These are phyloP conservation scores for Ceratothoa steindachneri DNA, from an alignment of 2,888 invertebrate species.

Conservation along the genomic window DNA sequence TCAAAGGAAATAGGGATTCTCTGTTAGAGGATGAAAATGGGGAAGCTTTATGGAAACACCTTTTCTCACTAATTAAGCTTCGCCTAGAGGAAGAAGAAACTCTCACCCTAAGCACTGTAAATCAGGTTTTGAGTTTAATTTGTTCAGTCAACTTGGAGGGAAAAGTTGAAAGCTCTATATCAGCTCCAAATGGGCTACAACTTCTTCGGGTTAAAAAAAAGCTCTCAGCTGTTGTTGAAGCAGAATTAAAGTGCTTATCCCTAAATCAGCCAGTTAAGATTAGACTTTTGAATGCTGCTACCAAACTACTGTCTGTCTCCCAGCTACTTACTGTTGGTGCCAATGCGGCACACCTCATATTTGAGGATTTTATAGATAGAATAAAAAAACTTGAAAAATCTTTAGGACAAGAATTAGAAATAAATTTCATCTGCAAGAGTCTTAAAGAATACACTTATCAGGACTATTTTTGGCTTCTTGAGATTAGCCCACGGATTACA, in stretches of 20 bases:
- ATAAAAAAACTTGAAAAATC: not conserved
- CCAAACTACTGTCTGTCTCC: constrained; percentile 13
- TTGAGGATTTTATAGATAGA: constrained; percentile 22
- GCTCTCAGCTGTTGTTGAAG: not conserved
- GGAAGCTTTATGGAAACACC: not conserved
- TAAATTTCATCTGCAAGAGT: not conserved
- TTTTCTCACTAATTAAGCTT: constrained; percentile 5
- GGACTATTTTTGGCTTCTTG: constrained; percentile 24
- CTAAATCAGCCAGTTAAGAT: not conserved
- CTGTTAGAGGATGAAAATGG: not conserved
- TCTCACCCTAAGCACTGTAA: constrained; percentile 2
- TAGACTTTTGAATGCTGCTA: not conserved
- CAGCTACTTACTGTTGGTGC: constrained; percentile 31
- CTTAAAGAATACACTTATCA: constrained; percentile 17
- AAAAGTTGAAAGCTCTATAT: constrained; percentile 17
- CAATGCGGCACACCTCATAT: constrained; percentile 25
- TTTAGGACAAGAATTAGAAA: not conserved
- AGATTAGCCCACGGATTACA: not conserved
- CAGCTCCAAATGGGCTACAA: constrained; percentile 11
- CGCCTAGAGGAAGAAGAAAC: constrained; percentile 20
- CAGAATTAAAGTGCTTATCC: not conserved
- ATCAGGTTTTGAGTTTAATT: constrained; percentile 21
- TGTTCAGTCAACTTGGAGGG: constrained; percentile 21
- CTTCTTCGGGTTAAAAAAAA: constrained; percentile 28
- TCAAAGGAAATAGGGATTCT: not conserved